Percentiles rank a stretch among this genome's conserved stretches.
These are phyloP conservation scores for Sporophila hypoxantha DNA, from an alignment of 2,113 vertebrate species.

Conservation along the genomic window DNA sequence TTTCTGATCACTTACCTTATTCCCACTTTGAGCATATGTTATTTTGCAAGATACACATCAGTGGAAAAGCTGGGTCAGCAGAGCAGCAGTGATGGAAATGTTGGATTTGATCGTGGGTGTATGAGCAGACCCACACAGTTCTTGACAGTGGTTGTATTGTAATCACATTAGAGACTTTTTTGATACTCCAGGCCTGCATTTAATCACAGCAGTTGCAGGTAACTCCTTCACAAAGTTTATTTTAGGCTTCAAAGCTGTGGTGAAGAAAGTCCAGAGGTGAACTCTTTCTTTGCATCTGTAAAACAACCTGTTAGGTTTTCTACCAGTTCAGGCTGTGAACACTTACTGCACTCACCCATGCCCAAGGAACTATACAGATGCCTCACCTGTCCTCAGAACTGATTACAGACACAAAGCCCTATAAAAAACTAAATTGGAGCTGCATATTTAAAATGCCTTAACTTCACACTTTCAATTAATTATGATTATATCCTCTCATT, in stretches of 20 bases:
- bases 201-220: not conserved
- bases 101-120: not conserved
- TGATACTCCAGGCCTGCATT: not conserved
- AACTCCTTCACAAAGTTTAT: not conserved
- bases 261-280: not conserved
- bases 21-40: not conserved
- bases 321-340: not conserved
- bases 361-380: not conserved
- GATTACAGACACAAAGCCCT: not conserved
- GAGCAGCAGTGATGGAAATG: not conserved
- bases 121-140: not conserved
- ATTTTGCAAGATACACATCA: not conserved
- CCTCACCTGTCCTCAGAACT: not conserved
- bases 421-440: not conserved
- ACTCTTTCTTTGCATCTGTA: not conserved
- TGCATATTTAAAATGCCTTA: not conserved
- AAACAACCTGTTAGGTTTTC: not conserved
- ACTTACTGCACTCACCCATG: rapidly evolving
- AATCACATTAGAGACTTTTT: not conserved
- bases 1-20: not conserved
- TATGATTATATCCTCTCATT: not conserved
- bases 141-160: not conserved
- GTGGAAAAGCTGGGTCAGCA: not conserved
- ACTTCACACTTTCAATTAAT: not conserved
- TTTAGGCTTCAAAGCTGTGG: not conserved